phyloP scores from a whole-genome alignment of 2,113 vertebrate genomes.

The zebrafish (Danio rerio) region GRCz12tu NC_133181.1:30501001-30501500 shows the following conservation, averaged over 20 bases:
- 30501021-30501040: no score
- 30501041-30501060: no score
- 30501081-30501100: background rate
- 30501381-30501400: conserved; percentile 1
- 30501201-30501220: background rate
- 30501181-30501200: background rate
- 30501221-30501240: conserved; percentile 8
- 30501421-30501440: no score
- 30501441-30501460: no score
- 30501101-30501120: background rate
- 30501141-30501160: background rate
- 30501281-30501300: conserved; percentile 19
- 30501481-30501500: no score
- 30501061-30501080: no score
- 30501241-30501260: conserved; percentile 3
- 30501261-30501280: conserved; percentile 25
- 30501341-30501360: conserved; percentile 12
- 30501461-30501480: no score
- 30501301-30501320: background rate
- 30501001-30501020: no score
- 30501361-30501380: conserved; percentile 3
- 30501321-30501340: conserved; percentile 37
- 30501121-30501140: background rate
- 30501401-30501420: background rate
- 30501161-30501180: background rate